Percentiles rank a stretch among this genome's conserved stretches.
Conservation (phyloP, 2,113 vertebrate species). For the Anoura caudifer region DNA sequence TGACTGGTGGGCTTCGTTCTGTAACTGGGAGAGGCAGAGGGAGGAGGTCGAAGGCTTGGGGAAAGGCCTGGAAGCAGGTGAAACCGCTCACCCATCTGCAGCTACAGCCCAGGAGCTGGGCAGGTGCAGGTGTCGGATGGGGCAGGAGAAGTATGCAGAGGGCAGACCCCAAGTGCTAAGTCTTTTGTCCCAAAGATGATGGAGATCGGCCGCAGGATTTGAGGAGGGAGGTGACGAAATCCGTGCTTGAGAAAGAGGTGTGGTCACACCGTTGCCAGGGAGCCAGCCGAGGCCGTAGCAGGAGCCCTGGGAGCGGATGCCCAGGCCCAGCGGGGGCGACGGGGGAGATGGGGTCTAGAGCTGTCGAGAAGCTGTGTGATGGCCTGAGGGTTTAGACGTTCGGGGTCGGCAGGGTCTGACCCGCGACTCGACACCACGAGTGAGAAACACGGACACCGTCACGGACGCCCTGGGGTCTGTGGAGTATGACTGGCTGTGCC, state of each 20-base stretch:
- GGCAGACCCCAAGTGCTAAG: neutral
- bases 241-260: neutral
- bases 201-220: neutral
- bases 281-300: accelerated
- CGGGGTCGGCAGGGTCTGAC: neutral
- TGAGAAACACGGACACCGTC: neutral
- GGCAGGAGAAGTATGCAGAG: accelerated
- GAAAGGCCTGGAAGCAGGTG: neutral
- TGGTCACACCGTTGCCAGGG: accelerated
- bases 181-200: accelerated
- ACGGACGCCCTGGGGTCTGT: neutral
- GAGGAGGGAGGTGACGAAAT: neutral
- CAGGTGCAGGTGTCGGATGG: accelerated
- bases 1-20: neutral
- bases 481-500: accelerated
- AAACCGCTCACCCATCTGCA: neutral
- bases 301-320: neutral
- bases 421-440: neutral
- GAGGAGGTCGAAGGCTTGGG: neutral
- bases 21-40: neutral
- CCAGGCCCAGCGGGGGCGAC: neutral
- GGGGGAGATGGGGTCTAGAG: accelerated
- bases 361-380: too few species aligned
- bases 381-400: neutral
- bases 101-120: neutral